These are phyloP conservation scores for Choristoneura rosaceana DNA, from an alignment of 2,888 invertebrate species.

Conservation along the genomic window DNA sequence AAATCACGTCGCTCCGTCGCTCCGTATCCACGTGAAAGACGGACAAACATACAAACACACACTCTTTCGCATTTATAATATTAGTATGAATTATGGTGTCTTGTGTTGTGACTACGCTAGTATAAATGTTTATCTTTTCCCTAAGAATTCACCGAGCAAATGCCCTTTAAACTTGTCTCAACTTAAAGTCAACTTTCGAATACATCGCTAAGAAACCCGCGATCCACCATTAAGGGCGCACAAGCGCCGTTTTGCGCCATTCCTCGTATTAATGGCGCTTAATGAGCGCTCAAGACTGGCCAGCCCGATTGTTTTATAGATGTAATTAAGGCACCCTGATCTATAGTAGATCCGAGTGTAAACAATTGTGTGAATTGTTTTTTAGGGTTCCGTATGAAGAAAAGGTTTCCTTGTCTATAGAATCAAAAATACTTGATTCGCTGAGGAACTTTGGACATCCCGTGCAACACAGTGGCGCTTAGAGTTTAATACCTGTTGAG, in stretches of 20 bases:
- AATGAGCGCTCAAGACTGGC: conserved; percentile 77
- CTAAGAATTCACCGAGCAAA: neutral
- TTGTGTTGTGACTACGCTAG: no score
- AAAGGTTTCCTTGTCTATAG: no score
- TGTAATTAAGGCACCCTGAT: conserved; percentile 75
- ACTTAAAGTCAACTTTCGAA: neutral
- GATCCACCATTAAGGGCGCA: neutral
- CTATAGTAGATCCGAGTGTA: conserved; percentile 64
- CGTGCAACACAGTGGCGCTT: no score
- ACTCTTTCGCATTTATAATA: no score
- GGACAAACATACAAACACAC: no score
- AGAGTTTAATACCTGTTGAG: no score
- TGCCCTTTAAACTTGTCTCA: neutral
- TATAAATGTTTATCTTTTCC: neutral
- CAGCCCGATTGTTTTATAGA: conserved; percentile 78
- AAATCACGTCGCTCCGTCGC: no score
- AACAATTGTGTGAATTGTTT: conserved; percentile 65
- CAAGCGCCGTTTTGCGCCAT: conserved; percentile 57
- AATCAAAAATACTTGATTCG: no score
- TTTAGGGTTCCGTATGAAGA: conserved; percentile 42
- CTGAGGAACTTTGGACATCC: no score
- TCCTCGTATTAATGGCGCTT: conserved; percentile 70
- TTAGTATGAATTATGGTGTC: no score
- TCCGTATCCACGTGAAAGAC: no score
- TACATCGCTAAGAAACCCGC: neutral